Percentiles rank a stretch among this genome's conserved stretches.
These are phyloP conservation scores for Tachysurus fulvidraco DNA, from an alignment of 2,113 vertebrate genomes.

Conservation along the genomic window DNA sequence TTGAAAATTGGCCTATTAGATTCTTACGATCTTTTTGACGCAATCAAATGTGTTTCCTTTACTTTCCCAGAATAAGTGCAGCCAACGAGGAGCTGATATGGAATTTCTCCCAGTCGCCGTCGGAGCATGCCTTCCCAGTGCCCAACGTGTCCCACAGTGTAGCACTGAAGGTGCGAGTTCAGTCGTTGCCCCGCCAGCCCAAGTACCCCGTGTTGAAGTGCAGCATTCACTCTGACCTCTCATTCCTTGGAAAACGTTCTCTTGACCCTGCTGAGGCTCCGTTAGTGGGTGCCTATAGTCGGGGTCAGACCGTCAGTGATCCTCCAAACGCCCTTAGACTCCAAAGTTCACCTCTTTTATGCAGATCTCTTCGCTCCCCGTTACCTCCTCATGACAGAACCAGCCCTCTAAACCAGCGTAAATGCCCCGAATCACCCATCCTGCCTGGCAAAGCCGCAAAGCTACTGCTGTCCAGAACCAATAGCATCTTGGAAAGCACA, in stretches of 20 bases:
- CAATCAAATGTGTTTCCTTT: neutral
- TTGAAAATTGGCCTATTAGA: neutral
- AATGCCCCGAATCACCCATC: constrained; percentile 65
- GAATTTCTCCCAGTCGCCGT: constrained; percentile 92
- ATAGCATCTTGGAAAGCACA: constrained; percentile 73
- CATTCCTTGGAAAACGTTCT: constrained; percentile 62
- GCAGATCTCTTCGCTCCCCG: constrained; percentile 72
- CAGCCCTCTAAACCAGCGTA: constrained; percentile 66
- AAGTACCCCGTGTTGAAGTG: constrained; percentile 91
- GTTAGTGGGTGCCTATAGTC: constrained; percentile 11
- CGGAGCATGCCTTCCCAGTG: constrained; percentile 93
- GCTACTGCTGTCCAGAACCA: constrained; percentile 72
- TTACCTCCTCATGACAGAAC: constrained; percentile 59
- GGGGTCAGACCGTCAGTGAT: constrained; percentile 11
- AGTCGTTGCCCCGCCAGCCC: constrained; percentile 94
- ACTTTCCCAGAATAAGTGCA: constrained; percentile 86
- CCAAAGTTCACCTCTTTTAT: constrained; percentile 73
- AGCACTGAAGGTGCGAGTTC: constrained; percentile 94
- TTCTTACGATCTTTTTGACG: neutral
- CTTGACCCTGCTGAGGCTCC: constrained; percentile 56
- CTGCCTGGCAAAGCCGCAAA: constrained; percentile 78
- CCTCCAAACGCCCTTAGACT: constrained; percentile 62
- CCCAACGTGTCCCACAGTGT: constrained; percentile 94
- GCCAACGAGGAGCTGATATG: constrained; percentile 91
- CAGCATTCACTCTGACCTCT: constrained; percentile 85